These are phyloP conservation scores for Sebastes schlegelii DNA, from an alignment of 2,113 vertebrate genomes.

Conservation along the genomic window DNA sequence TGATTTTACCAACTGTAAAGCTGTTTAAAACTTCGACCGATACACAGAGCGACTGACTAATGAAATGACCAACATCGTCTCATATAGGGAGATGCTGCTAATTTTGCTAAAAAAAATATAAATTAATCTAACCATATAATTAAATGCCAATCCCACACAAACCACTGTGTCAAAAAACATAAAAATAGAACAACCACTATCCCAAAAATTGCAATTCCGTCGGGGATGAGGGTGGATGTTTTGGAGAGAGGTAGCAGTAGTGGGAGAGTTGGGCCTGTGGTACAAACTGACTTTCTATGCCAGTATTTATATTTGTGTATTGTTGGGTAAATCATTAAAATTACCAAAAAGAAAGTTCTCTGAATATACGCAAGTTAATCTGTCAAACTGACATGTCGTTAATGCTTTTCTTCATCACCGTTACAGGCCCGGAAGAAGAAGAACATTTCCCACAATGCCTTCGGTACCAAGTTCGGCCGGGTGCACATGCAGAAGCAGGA, in stretches of 20 bases:
- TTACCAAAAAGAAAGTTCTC: neutral
- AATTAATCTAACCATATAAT: too few relatives aligned
- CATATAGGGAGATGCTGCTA: too few relatives aligned
- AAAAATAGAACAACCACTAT: too few relatives aligned
- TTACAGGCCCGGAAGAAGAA: conserved; percentile 95
- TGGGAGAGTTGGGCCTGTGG: neutral
- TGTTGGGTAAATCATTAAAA: neutral
- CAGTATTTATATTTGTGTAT: neutral
- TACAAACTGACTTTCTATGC: neutral
- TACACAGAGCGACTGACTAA: neutral
- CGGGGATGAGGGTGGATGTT: neutral
- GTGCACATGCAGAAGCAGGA: conserved; percentile 99
- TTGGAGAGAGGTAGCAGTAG: neutral
- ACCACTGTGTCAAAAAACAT: too few relatives aligned
- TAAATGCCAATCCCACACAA: too few relatives aligned
- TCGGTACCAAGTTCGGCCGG: conserved; percentile 92
- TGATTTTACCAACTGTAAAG: neutral
- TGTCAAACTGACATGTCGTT: neutral
- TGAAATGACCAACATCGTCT: too few relatives aligned
- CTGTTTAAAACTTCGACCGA: neutral
- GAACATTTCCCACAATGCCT: conserved; percentile 93
- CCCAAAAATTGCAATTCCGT: too few relatives aligned
- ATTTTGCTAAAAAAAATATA: too few relatives aligned
- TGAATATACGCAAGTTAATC: neutral
- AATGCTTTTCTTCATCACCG: neutral